Base-by-base conservation (phyloP, 2,113 vertebrate genomes). In the Aptenodytes forsteri region DNA sequence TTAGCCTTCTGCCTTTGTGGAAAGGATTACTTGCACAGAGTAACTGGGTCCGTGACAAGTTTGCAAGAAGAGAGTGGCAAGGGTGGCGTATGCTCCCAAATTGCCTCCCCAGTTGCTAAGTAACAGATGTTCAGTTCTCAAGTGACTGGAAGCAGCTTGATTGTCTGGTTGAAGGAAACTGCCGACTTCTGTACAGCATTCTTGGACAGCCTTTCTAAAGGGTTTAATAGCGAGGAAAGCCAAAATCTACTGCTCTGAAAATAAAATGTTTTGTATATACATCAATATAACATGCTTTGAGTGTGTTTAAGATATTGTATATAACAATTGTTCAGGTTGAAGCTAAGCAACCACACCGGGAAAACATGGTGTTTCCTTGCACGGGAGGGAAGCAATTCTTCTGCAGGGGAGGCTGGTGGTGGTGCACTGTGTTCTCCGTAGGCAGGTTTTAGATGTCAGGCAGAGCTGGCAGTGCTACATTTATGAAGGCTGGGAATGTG, bases 81-180 rank as follows among this genome's bases (percentile, higher is more conserved):
- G 79, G 42, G 50, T 70, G 67, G 36, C 83, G 47, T 76, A 8
- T 1, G 75, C 46, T 96, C 95, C 92, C 78, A 90, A 22, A 88
- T 50, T 96, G 27, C 40, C 66, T 95, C 56, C 61, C 44, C 30
- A 61, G 84, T 69, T 94, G 90, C 96, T 79, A 82, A 76, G 91
- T 46, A 65, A 85, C 36, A 61, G 91, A 65, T 77, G 90, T 70
- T 92, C 82, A 83, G 47, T 65, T 87, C 47, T 55, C 4, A 5
- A 54, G 80, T 69, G 64, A 47, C 70, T 79, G 85, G 81, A 76
- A 95, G 87, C 84, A 88, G 40, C 29, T 73, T 55, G 79, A 55
- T 44, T 52, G 73, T 85, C 36, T 88, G 84, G 52, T 8, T 38
- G 65, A 30, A 67, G 56, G 38, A 76, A 93, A 72, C 52, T n/a